Evolutionary conservation across 2,888 invertebrate species (phyloP), one percentile per base, ranked within the genome.

Genomic region (Trissoscelio sp.): DNA sequence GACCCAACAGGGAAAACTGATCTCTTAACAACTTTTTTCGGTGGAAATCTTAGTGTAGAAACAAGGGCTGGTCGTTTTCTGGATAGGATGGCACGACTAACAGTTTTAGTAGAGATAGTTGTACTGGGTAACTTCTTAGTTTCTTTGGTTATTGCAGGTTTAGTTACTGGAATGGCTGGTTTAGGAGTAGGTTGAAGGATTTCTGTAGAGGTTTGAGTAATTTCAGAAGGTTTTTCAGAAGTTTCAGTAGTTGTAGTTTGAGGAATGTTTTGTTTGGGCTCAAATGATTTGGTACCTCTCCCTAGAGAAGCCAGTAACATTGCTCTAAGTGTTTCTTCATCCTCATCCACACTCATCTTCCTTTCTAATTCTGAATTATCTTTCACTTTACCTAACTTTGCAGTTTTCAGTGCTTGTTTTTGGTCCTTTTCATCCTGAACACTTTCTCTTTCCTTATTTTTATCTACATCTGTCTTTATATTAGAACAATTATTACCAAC

Each of bases 271-370:
- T 51, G 39, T 12, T 73, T 73, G 0, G 57, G 0, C 28, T 77
- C 70, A 5, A 60, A 5, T n/a, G 57, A 22, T 28, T 85, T 88
- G n/a, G 79, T 42, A 3, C 88, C 83, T 75, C 88, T 91, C 1
- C 87, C 86, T 22, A 91, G 74, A 9, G 90, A 91, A 14, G 91
- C 91, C 7, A 91, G 60, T 18, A 91, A 66, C 78, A 88, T 84
- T 16, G 88, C 88, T 44, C 91, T 83, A 2, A 91, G 83, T n/a
- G 84, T 86, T 51, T 91, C 88, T 48, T 90, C 91, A 53, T 91
- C 91, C n/a, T 91, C 91, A 0, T 91, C 91, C 2, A 89, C 22
- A 42, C 90, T 91, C 31, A 83, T 80, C 70, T 89, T 87, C 55
- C 88, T 85, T 16, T 83, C 37, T 9, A 34, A 9, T 18, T 12